Evolutionary conservation across 2,888 invertebrate species (phyloP), one percentile per base, ranked within the genome.

Genomic region (Lathronympha strigana): DNA sequence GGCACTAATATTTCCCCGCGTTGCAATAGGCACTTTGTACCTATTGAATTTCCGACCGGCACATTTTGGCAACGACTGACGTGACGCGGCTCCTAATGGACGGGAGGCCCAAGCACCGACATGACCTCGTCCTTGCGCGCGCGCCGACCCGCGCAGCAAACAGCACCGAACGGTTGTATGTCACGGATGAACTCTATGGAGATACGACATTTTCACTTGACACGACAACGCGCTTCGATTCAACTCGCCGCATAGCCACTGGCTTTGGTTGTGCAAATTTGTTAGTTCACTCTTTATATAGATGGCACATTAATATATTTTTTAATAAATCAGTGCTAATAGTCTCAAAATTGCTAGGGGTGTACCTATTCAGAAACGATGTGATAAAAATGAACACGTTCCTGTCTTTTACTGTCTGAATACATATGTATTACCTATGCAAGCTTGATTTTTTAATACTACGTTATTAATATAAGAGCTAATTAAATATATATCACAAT

Each of bases 11-110:
- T 23, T 21, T n/a, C n/a, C 13, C 21, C n/a, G 19, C 33, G 5
- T 28, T 9, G 19, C 53, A 17, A n/a, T 53, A 36, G 53, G 36
- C 51, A 23, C 36, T 23, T 4, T 31, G 5, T n/a, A n/a, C n/a
- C n/a, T 13, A 21, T 47, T 49, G 47, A 55, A 55, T 55, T 38
- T 47, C 47, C 40, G 47, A 33, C 53, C 45, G 33, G 33, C 45
- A 54, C 45, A 51, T 63, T 63, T 63, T 40, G 63, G 63, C 63
- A 40, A 28, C n/a, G 38, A 38, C 63, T 55, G 63, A 63, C 49
- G 63, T 55, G 45, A 47, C 62, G 57, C 28, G 40, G 19, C 19
- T 19, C 40, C 55, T 55, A 63, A 63, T 63, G 55, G 55, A 21
- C 63, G 49, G 21, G 54, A 63, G 63, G 54, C 63, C 63, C 28